These are phyloP conservation scores for Macropis europaea DNA, from an alignment of 2,888 invertebrate genomes.

Conservation along the genomic window DNA sequence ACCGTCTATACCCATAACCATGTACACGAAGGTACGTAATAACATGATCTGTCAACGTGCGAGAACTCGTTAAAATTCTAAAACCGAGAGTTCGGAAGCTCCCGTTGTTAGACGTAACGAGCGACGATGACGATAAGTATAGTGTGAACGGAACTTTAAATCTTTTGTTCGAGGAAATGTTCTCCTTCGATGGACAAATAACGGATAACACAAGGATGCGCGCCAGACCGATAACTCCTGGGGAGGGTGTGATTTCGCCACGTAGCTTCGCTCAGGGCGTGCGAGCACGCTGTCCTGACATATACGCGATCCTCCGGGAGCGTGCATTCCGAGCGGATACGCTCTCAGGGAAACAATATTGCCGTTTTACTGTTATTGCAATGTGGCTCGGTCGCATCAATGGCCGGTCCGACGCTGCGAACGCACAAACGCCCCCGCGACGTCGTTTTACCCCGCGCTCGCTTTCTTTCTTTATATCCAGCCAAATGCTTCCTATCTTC, in stretches of 20 bases:
- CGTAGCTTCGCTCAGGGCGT: slow-evolving; percentile 12
- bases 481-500: slow-evolving; percentile 36
- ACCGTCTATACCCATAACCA: too few relatives aligned
- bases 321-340: slow-evolving; percentile 33
- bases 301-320: slow-evolving; percentile 17
- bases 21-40: too few relatives aligned
- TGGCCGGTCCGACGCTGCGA: slow-evolving; percentile 12
- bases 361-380: slow-evolving; percentile 61
- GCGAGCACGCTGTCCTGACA: slow-evolving; percentile 22
- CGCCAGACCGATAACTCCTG: slow-evolving; percentile 41
- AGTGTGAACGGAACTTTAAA: too few relatives aligned
- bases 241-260: slow-evolving; percentile 37
- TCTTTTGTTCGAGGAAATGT: too few relatives aligned
- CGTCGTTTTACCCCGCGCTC: slow-evolving; percentile 9
- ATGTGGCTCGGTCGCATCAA: slow-evolving; percentile 28
- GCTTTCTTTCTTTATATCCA: slow-evolving; percentile 21
- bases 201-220: slow-evolving; percentile 42
- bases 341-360: slow-evolving; percentile 57
- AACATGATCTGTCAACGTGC: too few relatives aligned
- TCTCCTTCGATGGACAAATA: slow-evolving; percentile 50
- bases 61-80: too few relatives aligned
- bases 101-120: too few relatives aligned
- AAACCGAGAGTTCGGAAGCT: too few relatives aligned
- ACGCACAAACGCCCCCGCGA: slow-evolving; percentile 25
- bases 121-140: too few relatives aligned